Conservation (phyloP, 2,113 vertebrate species). For the Pseudopodoces humilis region DNA sequence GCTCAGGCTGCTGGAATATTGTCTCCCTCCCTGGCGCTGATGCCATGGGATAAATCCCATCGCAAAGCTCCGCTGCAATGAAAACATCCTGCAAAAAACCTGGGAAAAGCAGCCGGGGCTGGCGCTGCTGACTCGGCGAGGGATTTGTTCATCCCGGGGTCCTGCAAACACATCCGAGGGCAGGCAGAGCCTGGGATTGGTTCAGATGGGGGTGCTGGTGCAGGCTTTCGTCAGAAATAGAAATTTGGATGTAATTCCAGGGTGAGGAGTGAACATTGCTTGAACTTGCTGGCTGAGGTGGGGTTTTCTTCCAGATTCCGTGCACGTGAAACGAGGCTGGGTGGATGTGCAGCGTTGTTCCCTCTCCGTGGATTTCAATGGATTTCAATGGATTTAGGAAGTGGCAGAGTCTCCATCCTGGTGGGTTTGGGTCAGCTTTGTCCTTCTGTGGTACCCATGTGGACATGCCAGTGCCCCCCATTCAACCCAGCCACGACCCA, state of each 20-base stretch:
- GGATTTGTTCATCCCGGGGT: neutral
- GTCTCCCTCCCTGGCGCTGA: neutral
- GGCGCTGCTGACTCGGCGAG: neutral
- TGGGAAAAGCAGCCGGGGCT: neutral
- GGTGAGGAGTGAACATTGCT: neutral
- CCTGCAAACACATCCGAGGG: neutral
- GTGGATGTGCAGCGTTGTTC: fast-evolving
- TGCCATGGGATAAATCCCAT: neutral
- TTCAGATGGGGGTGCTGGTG: neutral
- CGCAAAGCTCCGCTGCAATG: neutral
- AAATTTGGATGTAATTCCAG: neutral
- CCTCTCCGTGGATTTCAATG: fast-evolving
- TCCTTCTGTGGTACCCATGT: neutral
- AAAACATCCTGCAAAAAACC: neutral
- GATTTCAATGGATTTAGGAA: neutral
- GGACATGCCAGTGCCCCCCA: fast-evolving
- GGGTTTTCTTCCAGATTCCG: neutral
- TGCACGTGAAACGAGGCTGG: fast-evolving
- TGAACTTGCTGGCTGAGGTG: neutral
- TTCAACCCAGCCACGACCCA: neutral
- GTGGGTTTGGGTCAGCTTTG: neutral
- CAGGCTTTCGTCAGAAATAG: neutral
- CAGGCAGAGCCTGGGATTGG: neutral
- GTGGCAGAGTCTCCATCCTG: fast-evolving
- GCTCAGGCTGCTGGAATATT: neutral